Base-by-base conservation (phyloP, 1,140 invertebrate species). In the Tyrophagus putrescentiae region DNA sequence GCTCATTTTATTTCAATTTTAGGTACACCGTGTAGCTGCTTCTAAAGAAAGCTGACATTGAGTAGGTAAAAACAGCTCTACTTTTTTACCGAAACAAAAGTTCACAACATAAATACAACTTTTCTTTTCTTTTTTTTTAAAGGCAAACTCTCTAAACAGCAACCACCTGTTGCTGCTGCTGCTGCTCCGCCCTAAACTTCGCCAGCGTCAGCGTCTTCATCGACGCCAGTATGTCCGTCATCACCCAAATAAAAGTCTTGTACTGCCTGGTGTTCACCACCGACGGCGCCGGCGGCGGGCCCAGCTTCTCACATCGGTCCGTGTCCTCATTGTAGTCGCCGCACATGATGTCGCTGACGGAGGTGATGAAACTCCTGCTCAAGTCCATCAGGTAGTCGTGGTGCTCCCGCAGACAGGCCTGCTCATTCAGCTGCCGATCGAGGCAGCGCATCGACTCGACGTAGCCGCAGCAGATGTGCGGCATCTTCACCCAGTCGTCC, bases 321-420 rank as follows among this genome's bases (percentile, higher is more conserved):
- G 56, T 57, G 13, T n/a, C 29, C 44, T 57, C 56, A 27, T 57
- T 57, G 27, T 57, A 57, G 6, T 57, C 56, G n/a, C 56, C 31
- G 29, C 56, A 57, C 31, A 33, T 33, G 6, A 57, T 57, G 31
- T 57, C 32, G 13, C 23, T 57, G 13, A 33, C 31, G 9, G 33
- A 33, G 29, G 4, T 9, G 33, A 9, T 16, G 3, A 57, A 21
- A 25, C 45, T 29, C 31, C 31, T 48, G 9, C 23, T 48, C 21
- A 48, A 25, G 13, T 48, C 45, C 7, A 48, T 48, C 6, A 48
- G 23, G 7, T 29, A 29, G 7, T 48, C 45, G 7, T 29, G 45
- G 31, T 48, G 7, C 18, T 48, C 21, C 18, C 31, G 7, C 21
- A 48, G 18, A 18, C 45, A 48, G 21, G 45, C 31, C 31, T 48